phyloP scores from a whole-genome alignment of 2,113 vertebrate species.

The Atlantisia rogersi region DNA sequence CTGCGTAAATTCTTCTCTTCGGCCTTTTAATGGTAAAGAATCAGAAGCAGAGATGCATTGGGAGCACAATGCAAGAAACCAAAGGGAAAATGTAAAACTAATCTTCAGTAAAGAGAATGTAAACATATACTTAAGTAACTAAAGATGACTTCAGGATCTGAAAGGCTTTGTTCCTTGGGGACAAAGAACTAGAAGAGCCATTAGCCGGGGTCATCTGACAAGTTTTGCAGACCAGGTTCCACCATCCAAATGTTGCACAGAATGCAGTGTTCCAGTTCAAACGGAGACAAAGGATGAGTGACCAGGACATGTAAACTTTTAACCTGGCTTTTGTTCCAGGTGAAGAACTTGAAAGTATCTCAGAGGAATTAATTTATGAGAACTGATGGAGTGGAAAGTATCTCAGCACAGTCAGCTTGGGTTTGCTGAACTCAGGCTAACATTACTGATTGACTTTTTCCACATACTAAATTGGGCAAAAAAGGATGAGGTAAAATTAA shows the following conservation, averaged over 20 bases:
- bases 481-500: conserved; percentile 54
- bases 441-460: neutral
- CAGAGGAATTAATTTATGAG: conserved; percentile 52
- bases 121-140: neutral
- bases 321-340: conserved; percentile 53
- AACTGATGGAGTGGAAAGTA: conserved; percentile 54
- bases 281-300: neutral
- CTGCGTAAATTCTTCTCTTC: neutral
- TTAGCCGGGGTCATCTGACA: neutral
- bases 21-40: neutral
- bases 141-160: neutral
- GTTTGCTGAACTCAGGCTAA: conserved; percentile 18
- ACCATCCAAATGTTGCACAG: neutral
- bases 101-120: neutral
- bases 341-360: conserved; percentile 50
- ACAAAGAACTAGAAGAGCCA: neutral
- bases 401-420: neutral
- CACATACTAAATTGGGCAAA: conserved; percentile 16
- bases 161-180: neutral
- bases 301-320: conserved; percentile 37
- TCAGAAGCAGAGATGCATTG: neutral
- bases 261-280: neutral
- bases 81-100: neutral
- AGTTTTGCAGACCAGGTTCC: neutral
- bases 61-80: neutral